Conservation (phyloP, 2,888 invertebrate species). For the Ptychoptera albimana region DNA sequence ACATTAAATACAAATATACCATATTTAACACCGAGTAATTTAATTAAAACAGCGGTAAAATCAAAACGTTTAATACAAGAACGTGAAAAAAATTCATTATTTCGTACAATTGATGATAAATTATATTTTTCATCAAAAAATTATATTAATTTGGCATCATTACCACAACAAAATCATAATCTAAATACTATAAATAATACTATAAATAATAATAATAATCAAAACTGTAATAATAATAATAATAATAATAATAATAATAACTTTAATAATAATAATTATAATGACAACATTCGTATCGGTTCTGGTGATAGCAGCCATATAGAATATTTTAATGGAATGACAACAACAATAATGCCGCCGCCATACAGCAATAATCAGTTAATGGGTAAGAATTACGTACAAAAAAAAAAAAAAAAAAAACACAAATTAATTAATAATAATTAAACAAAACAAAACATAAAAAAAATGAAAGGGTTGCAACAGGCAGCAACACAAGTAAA, state of each 20-base stretch:
- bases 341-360: conserved; percentile 10
- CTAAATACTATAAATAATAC: too few species aligned
- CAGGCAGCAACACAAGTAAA: conserved; percentile 2
- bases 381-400: conserved; percentile 15
- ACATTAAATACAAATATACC: conserved; percentile 18
- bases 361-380: conserved; percentile 16
- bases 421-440: neutral
- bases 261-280: neutral
- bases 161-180: too few species aligned
- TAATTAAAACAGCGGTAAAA: conserved; percentile 39
- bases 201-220: too few species aligned
- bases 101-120: too few species aligned
- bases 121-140: too few species aligned
- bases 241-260: conserved; percentile 2
- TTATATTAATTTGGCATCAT: too few species aligned
- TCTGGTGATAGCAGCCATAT: conserved; percentile 9
- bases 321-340: conserved; percentile 14
- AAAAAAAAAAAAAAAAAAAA: neutral
- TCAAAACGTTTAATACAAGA: conserved; percentile 17
- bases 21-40: conserved; percentile 32
- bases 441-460: conserved; percentile 3
- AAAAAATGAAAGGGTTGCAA: neutral
- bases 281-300: neutral
- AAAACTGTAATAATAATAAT: neutral
- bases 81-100: too few species aligned